Conservation (phyloP, 2,888 invertebrate species). For the Melangyna quadrimaculata region DNA sequence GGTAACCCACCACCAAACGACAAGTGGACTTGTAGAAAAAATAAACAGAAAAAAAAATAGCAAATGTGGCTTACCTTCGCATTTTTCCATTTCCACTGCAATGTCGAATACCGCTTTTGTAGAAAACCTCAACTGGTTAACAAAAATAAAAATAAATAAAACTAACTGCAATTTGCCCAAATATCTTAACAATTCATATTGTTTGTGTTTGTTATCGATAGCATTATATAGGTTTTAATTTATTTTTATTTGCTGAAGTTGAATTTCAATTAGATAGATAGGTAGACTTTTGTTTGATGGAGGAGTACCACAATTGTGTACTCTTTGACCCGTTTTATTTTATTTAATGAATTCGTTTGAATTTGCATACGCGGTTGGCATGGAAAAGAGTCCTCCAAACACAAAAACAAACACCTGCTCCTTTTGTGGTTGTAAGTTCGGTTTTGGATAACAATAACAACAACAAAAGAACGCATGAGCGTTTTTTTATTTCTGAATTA, state of each 20-base stretch:
- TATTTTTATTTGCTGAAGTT: conserved; percentile 20
- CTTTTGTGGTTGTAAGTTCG: neutral
- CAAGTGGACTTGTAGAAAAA: conserved; percentile 35
- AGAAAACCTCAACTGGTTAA: conserved; percentile 22
- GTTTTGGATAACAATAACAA: neutral
- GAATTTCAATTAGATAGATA: conserved; percentile 39
- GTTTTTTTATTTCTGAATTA: neutral
- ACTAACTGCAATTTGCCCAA: conserved; percentile 30
- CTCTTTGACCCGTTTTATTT: conserved; percentile 53
- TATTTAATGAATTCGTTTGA: conserved; percentile 4
- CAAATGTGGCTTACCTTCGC: conserved; percentile 50
- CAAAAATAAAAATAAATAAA: conserved; percentile 3
- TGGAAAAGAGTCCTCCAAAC: neutral
- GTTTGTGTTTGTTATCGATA: conserved; percentile 28
- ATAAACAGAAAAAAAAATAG: neutral
- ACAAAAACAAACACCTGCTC: conserved; percentile 34
- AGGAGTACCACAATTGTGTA: conserved; percentile 45
- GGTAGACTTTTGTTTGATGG: conserved; percentile 23
- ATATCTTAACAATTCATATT: conserved; percentile 7
- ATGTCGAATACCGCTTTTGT: conserved; percentile 35
- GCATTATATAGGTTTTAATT: conserved; percentile 19
- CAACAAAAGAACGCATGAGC: conserved; percentile 15
- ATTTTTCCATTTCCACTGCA: conserved; percentile 25
- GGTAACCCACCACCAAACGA: conserved; percentile 28
- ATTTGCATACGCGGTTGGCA: conserved; percentile 40